Conservation (phyloP, 1,140 invertebrate species). For the Drosophila nigromelanica region DNA sequence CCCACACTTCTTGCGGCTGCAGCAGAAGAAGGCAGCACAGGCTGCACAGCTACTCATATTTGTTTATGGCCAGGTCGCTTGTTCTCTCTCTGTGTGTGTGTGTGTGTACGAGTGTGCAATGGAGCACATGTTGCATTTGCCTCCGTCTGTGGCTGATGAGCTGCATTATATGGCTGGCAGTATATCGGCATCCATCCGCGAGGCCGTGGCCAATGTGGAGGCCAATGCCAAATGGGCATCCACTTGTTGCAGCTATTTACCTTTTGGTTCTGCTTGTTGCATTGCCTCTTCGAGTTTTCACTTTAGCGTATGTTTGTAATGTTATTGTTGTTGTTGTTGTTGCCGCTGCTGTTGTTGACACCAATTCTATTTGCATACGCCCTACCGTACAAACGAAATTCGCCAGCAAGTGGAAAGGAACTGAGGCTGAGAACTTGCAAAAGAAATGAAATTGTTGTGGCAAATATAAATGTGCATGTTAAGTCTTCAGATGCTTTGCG, state of each 20-base stretch:
- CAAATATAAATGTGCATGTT: conserved; percentile 8
- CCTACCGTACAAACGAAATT: conserved; percentile 23
- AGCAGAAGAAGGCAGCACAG: conserved; percentile 30
- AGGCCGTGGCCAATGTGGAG: conserved; percentile 54
- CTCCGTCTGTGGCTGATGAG: conserved; percentile 71
- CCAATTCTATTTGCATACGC: conserved; percentile 45
- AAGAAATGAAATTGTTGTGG: conserved; percentile 12
- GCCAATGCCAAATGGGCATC: conserved; percentile 61
- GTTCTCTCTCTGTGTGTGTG: conserved; percentile 14
- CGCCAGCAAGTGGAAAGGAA: conserved; percentile 9
- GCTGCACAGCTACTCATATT: conserved; percentile 74
- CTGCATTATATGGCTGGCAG: conserved; percentile 76
- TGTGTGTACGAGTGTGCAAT: conserved; percentile 27
- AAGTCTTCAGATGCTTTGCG: neutral
- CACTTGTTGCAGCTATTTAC: conserved; percentile 78
- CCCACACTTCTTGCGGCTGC: conserved; percentile 67
- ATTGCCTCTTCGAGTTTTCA: conserved; percentile 33
- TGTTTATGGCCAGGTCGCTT: conserved; percentile 71
- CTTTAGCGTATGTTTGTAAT: conserved; percentile 24
- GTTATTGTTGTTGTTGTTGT: conserved; percentile 23
- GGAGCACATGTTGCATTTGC: conserved; percentile 79
- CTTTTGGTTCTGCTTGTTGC: conserved; percentile 67
- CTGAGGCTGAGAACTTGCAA: conserved; percentile 2
- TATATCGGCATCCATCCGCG: conserved; percentile 54
- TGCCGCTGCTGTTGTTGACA: conserved; percentile 32